Base-by-base conservation (phyloP, 2,888 invertebrate species). In the Andrena marginata region DNA sequence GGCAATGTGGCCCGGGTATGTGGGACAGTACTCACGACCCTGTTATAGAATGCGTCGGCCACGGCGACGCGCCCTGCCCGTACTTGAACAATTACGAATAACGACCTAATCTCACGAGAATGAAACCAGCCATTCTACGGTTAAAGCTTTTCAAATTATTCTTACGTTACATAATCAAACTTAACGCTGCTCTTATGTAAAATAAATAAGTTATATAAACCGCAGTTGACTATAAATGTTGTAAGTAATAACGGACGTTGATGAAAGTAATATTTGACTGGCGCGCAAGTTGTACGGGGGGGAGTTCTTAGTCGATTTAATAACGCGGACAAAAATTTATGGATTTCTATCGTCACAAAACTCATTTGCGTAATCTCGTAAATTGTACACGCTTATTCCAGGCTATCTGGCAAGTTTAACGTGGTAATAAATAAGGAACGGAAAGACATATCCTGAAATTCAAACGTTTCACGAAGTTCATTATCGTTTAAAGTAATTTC, bases 1-100 rank as follows among this genome's bases (percentile, higher is more conserved):
- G 97, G 90, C 96, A 97, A 77, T 98, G 98, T 92, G 98, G 98
- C 0, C 98, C 98, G 0, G 98, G 98, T 3, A 98, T 98, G 95
- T 99, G 98, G 98, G 99, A 98, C 94, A 98, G 98, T 73, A 97
- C 97, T 5, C 98, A 98, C 93, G 96, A 97, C 78, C 98, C 98
- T 0, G 96, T 97, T 31, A 96, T 98, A 51, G 97, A 97, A 92
- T 99, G 98, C 92, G 95, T 96, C 23, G 97, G 97, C 1, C 97
- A 97, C 88, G 95, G 95, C 16, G 96, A 96, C 78, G 95, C 96
- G 51, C 94, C 95, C 48, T 96, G 96, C 91, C 94, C 94, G 2
- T 91, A 92, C 63, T 85, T 90, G 35, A 92, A 91, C 51, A 92
- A 91, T 84, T 93, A 94, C 77, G 82, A 84, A 23, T 87, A 86